Conservation (phyloP, 2,888 invertebrate species). For the Scaptomyza flava region DNA sequence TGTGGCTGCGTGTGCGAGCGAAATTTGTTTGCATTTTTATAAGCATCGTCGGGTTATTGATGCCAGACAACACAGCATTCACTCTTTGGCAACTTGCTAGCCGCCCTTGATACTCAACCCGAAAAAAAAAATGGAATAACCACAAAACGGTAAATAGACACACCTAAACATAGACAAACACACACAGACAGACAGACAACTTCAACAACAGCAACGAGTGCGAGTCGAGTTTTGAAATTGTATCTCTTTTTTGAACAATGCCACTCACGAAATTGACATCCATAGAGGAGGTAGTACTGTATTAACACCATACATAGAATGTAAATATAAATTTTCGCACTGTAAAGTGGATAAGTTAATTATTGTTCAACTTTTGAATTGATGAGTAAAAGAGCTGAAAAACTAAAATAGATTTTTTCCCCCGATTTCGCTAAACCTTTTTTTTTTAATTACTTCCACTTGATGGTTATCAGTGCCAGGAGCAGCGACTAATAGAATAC, state of each 20-base stretch:
- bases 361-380: background rate
- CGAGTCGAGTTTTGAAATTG: slow-evolving; percentile 6
- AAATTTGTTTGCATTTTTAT: slow-evolving; percentile 79
- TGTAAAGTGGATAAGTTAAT: slow-evolving; percentile 19
- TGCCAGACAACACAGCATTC: slow-evolving; percentile 55
- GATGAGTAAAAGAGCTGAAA: background rate
- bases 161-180: slow-evolving; percentile 9
- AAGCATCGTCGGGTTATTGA: slow-evolving; percentile 73
- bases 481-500: background rate
- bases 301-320: slow-evolving; percentile 28
- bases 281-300: slow-evolving; percentile 6
- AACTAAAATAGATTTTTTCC: background rate
- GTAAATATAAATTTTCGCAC: slow-evolving; percentile 20
- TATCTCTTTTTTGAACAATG: slow-evolving; percentile 20
- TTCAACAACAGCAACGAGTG: slow-evolving; percentile 28
- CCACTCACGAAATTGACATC: slow-evolving; percentile 20
- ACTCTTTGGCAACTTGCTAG: background rate
- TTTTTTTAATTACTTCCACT: slow-evolving; percentile 7
- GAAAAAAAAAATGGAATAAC: slow-evolving; percentile 44
- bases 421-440: background rate
- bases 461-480: slow-evolving; percentile 10
- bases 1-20: slow-evolving; percentile 19
- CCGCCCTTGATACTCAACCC: background rate
- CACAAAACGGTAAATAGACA: slow-evolving; percentile 62
- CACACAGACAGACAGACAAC: slow-evolving; percentile 11